Conservation (phyloP, 2,888 invertebrate species). For the Steinernema scapterisci region DNA sequence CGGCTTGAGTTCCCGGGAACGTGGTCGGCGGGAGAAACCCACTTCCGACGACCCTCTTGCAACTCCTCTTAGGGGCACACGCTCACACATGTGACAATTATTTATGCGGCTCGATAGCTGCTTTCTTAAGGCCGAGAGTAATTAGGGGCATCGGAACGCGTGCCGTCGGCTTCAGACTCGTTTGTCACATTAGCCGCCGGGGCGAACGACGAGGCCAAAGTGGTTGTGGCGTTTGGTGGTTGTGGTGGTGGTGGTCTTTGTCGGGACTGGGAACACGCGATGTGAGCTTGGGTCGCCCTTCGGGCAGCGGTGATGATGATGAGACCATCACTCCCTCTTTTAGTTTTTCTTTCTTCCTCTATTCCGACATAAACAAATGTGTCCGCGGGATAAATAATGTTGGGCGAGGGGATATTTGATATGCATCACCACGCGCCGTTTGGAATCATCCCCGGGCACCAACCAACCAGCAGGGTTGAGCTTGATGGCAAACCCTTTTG, state of each 20-base stretch:
- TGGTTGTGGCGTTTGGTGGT: too few relatives aligned
- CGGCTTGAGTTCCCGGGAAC: too few relatives aligned
- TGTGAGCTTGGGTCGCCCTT: neutral
- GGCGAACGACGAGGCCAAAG: too few relatives aligned
- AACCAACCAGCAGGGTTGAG: too few relatives aligned
- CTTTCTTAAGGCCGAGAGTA: too few relatives aligned
- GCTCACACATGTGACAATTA: neutral
- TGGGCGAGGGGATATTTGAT: slow-evolving; percentile 12
- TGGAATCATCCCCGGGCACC: neutral
- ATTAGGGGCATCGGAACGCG: too few relatives aligned
- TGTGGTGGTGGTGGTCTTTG: too few relatives aligned
- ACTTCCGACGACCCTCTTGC: neutral
- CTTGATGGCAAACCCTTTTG: too few relatives aligned
- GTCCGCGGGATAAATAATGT: slow-evolving; percentile 22
- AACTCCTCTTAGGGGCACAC: neutral
- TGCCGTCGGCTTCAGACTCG: too few relatives aligned
- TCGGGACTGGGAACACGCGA: too few relatives aligned
- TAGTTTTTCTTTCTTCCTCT: slow-evolving; percentile 5
- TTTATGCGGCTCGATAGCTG: neutral
- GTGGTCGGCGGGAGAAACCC: too few relatives aligned
- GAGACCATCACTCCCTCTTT: neutral
- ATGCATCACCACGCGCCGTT: slow-evolving; percentile 19
- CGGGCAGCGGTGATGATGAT: neutral
- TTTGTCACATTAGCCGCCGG: too few relatives aligned
- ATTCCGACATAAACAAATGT: slow-evolving; percentile 26